phyloP scores from a whole-genome alignment of 1,140 invertebrate genomes.

The Trissolcus basalis region DNA sequence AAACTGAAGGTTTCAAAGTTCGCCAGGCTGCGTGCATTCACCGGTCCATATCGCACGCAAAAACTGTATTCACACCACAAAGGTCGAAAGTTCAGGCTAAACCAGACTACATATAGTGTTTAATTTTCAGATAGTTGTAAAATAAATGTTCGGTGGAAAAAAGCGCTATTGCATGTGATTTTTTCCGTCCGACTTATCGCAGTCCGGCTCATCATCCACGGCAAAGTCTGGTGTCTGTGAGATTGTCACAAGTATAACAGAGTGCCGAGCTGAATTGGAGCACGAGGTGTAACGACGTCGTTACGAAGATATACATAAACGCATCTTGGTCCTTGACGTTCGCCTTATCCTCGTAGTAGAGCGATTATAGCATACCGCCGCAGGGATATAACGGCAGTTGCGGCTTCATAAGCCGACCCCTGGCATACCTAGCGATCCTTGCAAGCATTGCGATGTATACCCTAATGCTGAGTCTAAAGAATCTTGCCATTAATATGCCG shows the following conservation, averaged over 20 bases:
- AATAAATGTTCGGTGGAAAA: too few relatives aligned
- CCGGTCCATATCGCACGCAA: too few relatives aligned
- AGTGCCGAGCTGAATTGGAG: constrained; percentile 52
- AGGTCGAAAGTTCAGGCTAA: constrained; percentile 4
- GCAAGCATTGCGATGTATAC: constrained; percentile 44
- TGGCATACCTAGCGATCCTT: constrained; percentile 58
- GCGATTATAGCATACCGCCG: constrained; percentile 63
- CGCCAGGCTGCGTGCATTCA: background rate
- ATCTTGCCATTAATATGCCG: constrained; percentile 53
- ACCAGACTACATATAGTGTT: background rate
- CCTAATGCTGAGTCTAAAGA: constrained; percentile 47
- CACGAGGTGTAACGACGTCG: constrained; percentile 60
- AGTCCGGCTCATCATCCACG: constrained; percentile 31
- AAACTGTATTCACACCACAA: too few relatives aligned
- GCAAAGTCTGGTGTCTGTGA: constrained; percentile 42
- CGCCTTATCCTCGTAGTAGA: constrained; percentile 52
- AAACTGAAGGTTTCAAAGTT: constrained; percentile 53
- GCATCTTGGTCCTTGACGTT: constrained; percentile 52
- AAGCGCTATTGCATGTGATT: constrained; percentile 56
- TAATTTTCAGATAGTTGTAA: too few relatives aligned
- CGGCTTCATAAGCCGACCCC: constrained; percentile 61
- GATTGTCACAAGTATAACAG: constrained; percentile 54
- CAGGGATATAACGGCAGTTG: constrained; percentile 59
- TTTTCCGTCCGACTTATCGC: constrained; percentile 43
- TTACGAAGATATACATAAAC: constrained; percentile 63